phyloP scores from a whole-genome alignment of 2,797 vertebrate genomes.

The Eulemur mongoz region DNA sequence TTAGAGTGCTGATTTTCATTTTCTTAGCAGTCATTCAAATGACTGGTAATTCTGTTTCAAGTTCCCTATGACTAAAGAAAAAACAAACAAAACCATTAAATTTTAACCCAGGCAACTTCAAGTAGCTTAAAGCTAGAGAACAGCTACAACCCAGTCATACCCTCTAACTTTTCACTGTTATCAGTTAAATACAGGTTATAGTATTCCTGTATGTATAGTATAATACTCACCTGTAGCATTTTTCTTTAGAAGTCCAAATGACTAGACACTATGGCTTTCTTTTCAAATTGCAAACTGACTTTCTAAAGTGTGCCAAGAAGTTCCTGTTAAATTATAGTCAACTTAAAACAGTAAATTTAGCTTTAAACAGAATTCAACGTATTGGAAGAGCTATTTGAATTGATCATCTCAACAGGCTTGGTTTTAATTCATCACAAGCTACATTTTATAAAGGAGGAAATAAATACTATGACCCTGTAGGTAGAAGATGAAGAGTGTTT shows the following conservation, averaged over 20 bases:
- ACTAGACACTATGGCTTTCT: constrained; percentile 1
- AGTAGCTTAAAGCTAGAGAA: constrained; percentile 2
- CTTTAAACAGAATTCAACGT: constrained; percentile 27
- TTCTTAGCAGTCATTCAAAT: constrained; percentile 1
- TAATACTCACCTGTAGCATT: background rate
- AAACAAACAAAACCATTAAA: background rate
- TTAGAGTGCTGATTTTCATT: background rate
- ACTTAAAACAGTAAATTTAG: constrained; percentile 38
- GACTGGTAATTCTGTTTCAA: constrained; percentile 1
- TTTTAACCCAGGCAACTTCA: constrained; percentile 37
- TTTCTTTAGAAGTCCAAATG: constrained; percentile 33
- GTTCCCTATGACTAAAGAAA: constrained; percentile 16
- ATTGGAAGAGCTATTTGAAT: constrained; percentile 2
- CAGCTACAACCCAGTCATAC: background rate
- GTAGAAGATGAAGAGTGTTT: background rate
- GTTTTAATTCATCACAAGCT: constrained; percentile 47
- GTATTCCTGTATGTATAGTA: background rate
- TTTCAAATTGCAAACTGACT: constrained; percentile 30
- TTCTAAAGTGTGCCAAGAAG: constrained; percentile 25
- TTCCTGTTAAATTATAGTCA: background rate
- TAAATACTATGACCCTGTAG: background rate
- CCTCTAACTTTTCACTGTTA: background rate
- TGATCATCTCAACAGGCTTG: background rate
- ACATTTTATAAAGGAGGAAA: background rate
- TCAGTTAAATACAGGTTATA: background rate